Base-by-base conservation (phyloP, 2,797 vertebrate species). In the Halcyon badia region DNA sequence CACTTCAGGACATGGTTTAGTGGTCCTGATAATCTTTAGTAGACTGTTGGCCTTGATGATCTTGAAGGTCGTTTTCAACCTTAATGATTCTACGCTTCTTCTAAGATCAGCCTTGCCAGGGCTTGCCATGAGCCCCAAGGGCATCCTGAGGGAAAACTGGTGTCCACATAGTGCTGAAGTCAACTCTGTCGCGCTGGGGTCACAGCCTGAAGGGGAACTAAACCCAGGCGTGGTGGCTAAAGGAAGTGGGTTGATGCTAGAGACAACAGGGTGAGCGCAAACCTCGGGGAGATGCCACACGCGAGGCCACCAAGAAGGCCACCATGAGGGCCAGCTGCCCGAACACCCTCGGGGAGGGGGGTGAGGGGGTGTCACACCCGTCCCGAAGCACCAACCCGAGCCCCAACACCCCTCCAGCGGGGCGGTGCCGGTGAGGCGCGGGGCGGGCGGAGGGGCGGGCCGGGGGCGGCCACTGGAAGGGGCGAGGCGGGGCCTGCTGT, bases 281-380 rank as follows among this genome's bases (percentile, higher is more conserved):
- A 12, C 25, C 9, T 14, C 10, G 3, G 17, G 30, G 37, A 39
- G 39, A 35, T 10, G 78, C 12, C 78, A 14, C n/a, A 10, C 8
- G 37, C 42, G 6, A 33, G 18, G 3, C 21, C 41, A 24, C 4
- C 2, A 8, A 5, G 9, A 17, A 31, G 8, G 14, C 11, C 25
- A 9, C 61, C 30, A 2, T 0, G 11, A n/a, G 1, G 37, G 7
- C 5, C 60, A 16, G 41, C 18, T 2, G 19, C 58, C 2, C 28
- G 39, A 52, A 22, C 2, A 2, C 17, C 26, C 9, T 3, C 14
- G 5, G 51, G 28, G 49, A 4, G 6, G 33, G 3, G 35, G 35
- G 35, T 35, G 35, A 35, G 35, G 35, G 3, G 48, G 51, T 52
- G 30, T 13, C 30, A 17, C 30, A 7, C 30, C 30, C 52, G 28